Base-by-base conservation (phyloP, 2,113 vertebrate species). In the Megaleporinus macrocephalus region DNA sequence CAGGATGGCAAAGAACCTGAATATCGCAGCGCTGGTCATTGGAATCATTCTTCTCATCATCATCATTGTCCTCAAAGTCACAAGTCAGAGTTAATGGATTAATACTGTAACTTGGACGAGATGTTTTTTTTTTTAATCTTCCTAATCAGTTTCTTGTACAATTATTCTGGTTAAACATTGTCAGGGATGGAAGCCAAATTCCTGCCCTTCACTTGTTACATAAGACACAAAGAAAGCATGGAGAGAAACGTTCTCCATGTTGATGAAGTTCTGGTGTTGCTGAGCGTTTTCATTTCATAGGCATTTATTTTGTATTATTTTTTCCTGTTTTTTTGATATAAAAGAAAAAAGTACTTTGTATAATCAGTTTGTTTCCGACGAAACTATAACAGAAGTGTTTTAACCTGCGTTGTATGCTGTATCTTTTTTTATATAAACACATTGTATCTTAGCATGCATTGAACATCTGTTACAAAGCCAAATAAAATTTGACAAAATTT, bases 1-100 rank as follows among this genome's bases (percentile, higher is more conserved):
- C 61, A 69, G 78, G n/a, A 15, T 6, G 20, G 86, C 86, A 51
- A 83, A 72, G 63, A 87, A 80, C 57, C 74, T 87, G 73, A 87
- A 87, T 27, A 87, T 85, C 11, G 76, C 78, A 18, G 18, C 80
- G 20, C 6, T 85, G 24, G 81, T 85, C 27, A 24, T 77, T 47
- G 86, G 86, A 29, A 73, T 87, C 16, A 26, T 83, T 59, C 20
- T 20, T 4, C 0, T 78, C 22, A 81, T 87, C 16, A 59, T 84
- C 70, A 0, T 29, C 2, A 72, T 86, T 18, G 36, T 61, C 5
- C 1, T 20, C 36, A 70, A 70, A 70, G 33, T 70, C 15, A 18
- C 33, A 14, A 1, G 5, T 1, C 29, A 22, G 29, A 36, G 18
- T 9, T 33, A 33, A 33, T 0, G 16, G 63, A 33, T 16, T 66